Base-by-base conservation (phyloP, 2,888 invertebrate species). In the Gortyna flavago region DNA sequence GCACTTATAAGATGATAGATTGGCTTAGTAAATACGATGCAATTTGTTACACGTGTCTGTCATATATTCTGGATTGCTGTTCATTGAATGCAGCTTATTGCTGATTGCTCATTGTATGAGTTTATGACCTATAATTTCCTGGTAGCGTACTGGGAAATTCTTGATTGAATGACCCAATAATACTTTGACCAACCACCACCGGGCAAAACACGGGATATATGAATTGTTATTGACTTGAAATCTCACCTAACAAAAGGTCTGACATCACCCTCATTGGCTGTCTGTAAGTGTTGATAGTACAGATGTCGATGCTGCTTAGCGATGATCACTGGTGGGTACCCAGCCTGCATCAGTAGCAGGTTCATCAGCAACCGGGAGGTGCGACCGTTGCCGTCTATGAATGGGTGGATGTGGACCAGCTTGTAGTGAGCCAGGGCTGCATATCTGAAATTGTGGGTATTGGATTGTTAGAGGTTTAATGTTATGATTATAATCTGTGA, bases 361-460 rank as follows among this genome's bases (percentile, higher is more conserved):
- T 99, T 99, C 99, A 99, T 99, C 3, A 99, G 97, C 41, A 99
- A 97, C 48, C 99, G 97, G 25, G 99, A 99, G 0, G 99, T 99
- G 91, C 99, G 97, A 0, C 99, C 99, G 92, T 99, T 99, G 69
- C 99, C 99, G 94, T 99, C 99, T 5, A 98, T 97, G 95, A 99
- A 99, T 0, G 99, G 99, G 96, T 99, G 99, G 87, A 99, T 99
- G 92, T 98, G 98, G 0, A 99, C 99, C 66, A 99, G 94, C 95
- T 99, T 99, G 95, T 99, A 99, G 96, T 99, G 99, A 0, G 99
- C 99, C 74, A 99, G 95, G 0, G 99, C 99, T 72, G 99, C 99
- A 92, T 98, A 98, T 93, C 99, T 98, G 88, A 3, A 89, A 85
- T 41, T 25, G 6, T 41, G 13, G 4, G 16, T 32, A 44, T 32